phyloP scores from a whole-genome alignment of 2,797 vertebrate species.

The Mormyrus proboscirostris region DNA sequence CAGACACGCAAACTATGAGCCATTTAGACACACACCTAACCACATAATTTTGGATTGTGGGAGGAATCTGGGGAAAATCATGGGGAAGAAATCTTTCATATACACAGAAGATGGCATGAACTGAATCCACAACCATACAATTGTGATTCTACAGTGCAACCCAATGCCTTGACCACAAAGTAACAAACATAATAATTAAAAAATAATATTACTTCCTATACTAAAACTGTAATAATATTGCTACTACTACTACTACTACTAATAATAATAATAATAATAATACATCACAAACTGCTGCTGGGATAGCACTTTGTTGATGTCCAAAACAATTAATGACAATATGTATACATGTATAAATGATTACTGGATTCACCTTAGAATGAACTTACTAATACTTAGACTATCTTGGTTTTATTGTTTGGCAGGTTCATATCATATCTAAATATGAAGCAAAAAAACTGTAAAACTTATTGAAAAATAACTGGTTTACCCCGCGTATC shows the following conservation, averaged over 20 bases:
- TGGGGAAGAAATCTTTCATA: background rate
- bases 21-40: background rate
- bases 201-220: background rate
- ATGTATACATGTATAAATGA: background rate
- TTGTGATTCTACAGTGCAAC: background rate
- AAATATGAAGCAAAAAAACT: background rate
- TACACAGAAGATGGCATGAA: background rate
- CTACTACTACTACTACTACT: background rate
- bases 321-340: background rate
- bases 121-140: background rate
- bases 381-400: background rate
- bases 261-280: background rate
- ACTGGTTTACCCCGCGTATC: background rate
- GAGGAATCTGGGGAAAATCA: background rate
- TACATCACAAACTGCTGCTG: background rate
- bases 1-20: background rate
- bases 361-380: background rate
- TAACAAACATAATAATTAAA: background rate
- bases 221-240: background rate
- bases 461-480: background rate
- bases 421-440: background rate
- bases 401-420: background rate
- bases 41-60: background rate
- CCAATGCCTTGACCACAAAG: background rate
- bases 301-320: background rate